Conservation (phyloP, 2,797 vertebrate genomes). For the Characodon lateralis region DNA sequence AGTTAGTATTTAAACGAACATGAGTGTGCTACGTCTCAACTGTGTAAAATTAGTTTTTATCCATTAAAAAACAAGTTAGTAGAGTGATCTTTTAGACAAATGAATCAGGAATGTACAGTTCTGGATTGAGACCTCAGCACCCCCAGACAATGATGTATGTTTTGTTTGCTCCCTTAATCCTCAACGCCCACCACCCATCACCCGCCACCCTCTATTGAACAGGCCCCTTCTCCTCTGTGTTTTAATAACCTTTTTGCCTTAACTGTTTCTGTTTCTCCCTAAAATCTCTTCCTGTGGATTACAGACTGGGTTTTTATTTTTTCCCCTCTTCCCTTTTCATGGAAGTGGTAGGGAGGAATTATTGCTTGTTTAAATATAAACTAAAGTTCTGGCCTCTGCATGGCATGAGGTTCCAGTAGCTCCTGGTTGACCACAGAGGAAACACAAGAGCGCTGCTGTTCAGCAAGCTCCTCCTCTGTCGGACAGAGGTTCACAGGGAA, state of each 20-base stretch:
- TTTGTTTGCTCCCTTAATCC: conserved; percentile 54
- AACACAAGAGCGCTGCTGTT: conserved; percentile 79
- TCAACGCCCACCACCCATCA: conserved; percentile 45
- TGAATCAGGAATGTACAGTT: conserved; percentile 20
- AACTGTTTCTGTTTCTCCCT: conserved; percentile 51
- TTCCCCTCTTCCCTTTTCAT: conserved; percentile 47
- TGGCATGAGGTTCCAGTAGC: conserved; percentile 73
- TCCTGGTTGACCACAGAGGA: conserved; percentile 77
- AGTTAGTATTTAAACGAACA: conserved; percentile 2
- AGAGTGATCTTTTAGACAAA: neutral
- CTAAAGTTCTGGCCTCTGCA: conserved; percentile 70
- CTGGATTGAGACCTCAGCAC: conserved; percentile 33
- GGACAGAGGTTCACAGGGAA: conserved; percentile 63
- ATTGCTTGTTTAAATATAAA: conserved; percentile 83
- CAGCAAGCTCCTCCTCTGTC: conserved; percentile 52
- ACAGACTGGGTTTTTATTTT: conserved; percentile 69
- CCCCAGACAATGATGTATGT: conserved; percentile 62
- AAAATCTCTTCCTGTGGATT: conserved; percentile 74
- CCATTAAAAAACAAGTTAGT: conserved; percentile 17
- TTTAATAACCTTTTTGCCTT: conserved; percentile 77
- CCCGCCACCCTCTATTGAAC: conserved; percentile 48
- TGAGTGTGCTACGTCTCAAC: neutral
- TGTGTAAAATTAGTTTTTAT: conserved; percentile 20
- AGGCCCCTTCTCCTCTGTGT: conserved; percentile 67
- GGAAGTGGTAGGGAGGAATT: conserved; percentile 79